Evolutionary conservation across 2,113 vertebrate genomes (phyloP).

Genomic region (Gambusia affinis): DNA sequence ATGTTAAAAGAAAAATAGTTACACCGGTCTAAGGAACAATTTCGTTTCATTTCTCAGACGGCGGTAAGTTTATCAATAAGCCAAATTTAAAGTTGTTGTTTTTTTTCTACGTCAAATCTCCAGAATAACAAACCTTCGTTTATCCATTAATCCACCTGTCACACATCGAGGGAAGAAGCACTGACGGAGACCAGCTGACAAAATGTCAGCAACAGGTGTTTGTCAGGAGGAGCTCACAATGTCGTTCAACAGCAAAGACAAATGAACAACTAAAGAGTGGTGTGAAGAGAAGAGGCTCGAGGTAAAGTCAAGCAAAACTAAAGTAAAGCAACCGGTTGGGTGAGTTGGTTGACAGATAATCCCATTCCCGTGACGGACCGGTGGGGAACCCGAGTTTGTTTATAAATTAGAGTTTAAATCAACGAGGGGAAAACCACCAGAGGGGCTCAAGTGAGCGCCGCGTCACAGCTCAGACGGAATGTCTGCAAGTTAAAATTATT

Average conservation of each 20-base stretch:
- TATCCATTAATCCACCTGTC: constrained; percentile 64
- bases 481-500: background rate
- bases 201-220: constrained; percentile 72
- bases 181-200: constrained; percentile 6
- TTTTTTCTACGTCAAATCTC: background rate
- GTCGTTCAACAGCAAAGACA: background rate
- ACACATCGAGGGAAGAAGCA: background rate
- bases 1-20: no score
- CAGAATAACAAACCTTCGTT: background rate
- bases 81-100: background rate
- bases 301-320: constrained; percentile 8
- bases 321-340: constrained; percentile 42
- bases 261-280: background rate
- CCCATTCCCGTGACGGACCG: constrained; percentile 70
- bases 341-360: constrained; percentile 68
- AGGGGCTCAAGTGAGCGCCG: background rate
- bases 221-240: background rate
- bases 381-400: constrained; percentile 14
- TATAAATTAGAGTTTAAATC: constrained; percentile 26
- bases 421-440: no score
- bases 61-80: background rate
- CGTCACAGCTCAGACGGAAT: rapidly evolving
- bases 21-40: background rate
- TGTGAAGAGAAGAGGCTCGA: background rate
- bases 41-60: background rate